A percentile compares a stretch with the other conserved stretches of the same genome.
These are phyloP conservation scores for Coelopa pilipes DNA, from an alignment of 2,888 invertebrate genomes.

Conservation along the genomic window DNA sequence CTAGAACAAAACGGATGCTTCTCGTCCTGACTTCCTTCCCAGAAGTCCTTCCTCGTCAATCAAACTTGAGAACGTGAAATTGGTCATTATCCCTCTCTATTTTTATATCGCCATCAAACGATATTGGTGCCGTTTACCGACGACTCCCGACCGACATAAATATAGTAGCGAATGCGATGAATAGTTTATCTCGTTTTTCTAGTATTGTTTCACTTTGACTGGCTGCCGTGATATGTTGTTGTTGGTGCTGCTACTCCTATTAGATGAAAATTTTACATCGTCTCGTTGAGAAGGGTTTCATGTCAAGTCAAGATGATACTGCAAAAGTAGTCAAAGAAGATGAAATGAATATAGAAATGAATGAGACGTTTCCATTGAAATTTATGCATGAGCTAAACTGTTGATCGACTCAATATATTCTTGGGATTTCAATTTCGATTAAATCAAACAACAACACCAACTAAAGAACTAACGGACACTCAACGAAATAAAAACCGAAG, in stretches of 20 bases:
- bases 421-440: not conserved
- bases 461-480: not conserved
- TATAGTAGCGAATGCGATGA: too few relatives aligned
- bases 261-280: not conserved
- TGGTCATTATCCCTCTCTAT: too few relatives aligned
- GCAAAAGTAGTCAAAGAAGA: not conserved
- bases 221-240: not conserved
- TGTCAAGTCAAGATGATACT: not conserved
- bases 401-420: conserved; percentile 22
- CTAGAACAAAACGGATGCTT: too few relatives aligned
- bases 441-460: not conserved
- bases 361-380: conserved; percentile 16
- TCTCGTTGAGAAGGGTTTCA: not conserved
- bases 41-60: too few relatives aligned
- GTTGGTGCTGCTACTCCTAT: not conserved
- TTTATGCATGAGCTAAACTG: conserved; percentile 29
- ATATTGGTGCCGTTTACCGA: too few relatives aligned
- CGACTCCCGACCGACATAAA: too few relatives aligned
- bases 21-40: too few relatives aligned
- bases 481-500: not conserved
- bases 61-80: too few relatives aligned
- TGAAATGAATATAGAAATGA: conserved; percentile 11
- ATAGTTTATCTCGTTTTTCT: too few relatives aligned
- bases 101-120: too few relatives aligned
- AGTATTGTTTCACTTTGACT: not conserved